Base-by-base conservation (phyloP, 2,888 invertebrate genomes). In the Chymomyza caudatula region DNA sequence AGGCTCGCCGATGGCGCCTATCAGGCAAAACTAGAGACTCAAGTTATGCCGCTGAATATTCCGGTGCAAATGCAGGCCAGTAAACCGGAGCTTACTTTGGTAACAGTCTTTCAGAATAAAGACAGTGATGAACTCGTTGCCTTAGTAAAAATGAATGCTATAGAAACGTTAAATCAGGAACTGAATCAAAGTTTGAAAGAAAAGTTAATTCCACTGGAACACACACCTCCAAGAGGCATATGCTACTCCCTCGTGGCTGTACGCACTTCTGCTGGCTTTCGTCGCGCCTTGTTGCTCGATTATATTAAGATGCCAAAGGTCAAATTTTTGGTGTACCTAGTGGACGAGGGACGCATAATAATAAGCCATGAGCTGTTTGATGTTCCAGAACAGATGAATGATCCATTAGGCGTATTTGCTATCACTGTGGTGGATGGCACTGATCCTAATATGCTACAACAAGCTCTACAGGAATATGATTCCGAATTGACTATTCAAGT, bases 331-430 rank as follows among this genome's bases (percentile, higher is more conserved):
- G n/a, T n/a, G n/a, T 82, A 85, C 20, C 70, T 80, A 54, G 64
- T 83, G 55, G 81, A 82, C 8, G 78, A 80, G 23, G 85, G 81
- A 0, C 51, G 69, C 6, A 51, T 85, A 1, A 61, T 71, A 0
- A 22, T 83, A 4, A 44, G 67, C 20, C 60, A 17, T 6, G 71
- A 83, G 4, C 37, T 85, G n/a, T 53, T 49, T 2, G 69, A 64
- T 11, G 59, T 82, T 63, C 85, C 81, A 15, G 64, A 77, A 6
- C 29, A 74, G 0, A 13, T 60, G 6, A 57, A 51, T 0, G 47
- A 67, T 19, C 29, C 75, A 4, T 11, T 67, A 4, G 42, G 65
- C 0, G 73, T 73, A 0, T 63, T 80, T 65, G 67, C 78, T 22
- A 53, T 70, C 5, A 62, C 59, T 0, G 22, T 73, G 0, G 25